A percentile compares a stretch with the other conserved stretches of the same genome.
Evolutionary conservation across 2,797 vertebrate genomes (phyloP).

Genomic region (Gallinago nigripennis): DNA sequence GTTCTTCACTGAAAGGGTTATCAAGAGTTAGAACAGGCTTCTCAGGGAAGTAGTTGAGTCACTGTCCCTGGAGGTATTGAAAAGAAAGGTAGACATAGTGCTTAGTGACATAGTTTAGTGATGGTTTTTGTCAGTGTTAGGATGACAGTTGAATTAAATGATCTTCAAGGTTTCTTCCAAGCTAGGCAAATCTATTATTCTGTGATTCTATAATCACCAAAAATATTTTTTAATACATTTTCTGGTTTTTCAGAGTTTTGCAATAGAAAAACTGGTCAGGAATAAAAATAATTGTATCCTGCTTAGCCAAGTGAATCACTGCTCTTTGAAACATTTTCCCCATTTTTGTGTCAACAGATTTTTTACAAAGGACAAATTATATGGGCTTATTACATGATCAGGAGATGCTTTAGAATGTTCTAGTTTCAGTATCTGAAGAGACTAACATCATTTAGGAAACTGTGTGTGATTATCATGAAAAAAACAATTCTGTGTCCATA

Average conservation of each 20-base stretch:
- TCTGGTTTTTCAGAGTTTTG: not conserved
- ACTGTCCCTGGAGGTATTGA: no score
- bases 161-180: no score
- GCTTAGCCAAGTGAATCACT: not conserved
- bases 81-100: no score
- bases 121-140: no score
- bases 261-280: not conserved
- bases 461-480: not conserved
- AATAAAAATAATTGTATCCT: accelerated
- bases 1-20: no score
- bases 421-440: not conserved
- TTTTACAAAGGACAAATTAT: not conserved
- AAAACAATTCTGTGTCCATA: not conserved
- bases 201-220: not conserved
- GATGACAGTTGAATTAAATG: no score
- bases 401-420: not conserved
- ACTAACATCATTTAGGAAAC: not conserved
- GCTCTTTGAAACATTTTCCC: not conserved
- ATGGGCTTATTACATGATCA: not conserved
- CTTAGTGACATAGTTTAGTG: no score
- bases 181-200: no score
- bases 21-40: no score
- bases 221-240: not conserved
- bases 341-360: not conserved
- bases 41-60: no score